A percentile compares a stretch with the other conserved stretches of the same genome.
Conservation (phyloP, 1,140 invertebrate genomes). For the Zelostemma sp. region DNA sequence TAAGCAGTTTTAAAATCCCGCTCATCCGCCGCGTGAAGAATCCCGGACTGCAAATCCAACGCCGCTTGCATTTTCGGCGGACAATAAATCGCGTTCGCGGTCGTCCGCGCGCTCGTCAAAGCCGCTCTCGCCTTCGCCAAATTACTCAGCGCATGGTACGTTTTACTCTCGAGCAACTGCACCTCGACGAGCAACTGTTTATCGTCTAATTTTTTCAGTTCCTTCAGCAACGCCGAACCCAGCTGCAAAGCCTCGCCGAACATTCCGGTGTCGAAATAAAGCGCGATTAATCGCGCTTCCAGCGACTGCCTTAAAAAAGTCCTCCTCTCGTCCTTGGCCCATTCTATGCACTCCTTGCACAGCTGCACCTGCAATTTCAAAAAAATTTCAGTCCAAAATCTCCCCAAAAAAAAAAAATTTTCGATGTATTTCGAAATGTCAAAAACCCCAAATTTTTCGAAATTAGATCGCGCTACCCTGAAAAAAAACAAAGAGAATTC, state of each 20-base stretch:
- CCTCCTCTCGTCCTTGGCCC: slow-evolving; percentile 97
- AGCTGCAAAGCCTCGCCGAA: slow-evolving; percentile 88
- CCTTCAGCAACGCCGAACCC: slow-evolving; percentile 88
- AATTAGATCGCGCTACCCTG: too few species aligned
- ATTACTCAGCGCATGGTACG: slow-evolving; percentile 97
- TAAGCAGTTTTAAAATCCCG: slow-evolving; percentile 99
- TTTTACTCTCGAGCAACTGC: slow-evolving; percentile 97
- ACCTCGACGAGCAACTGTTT: slow-evolving; percentile 98
- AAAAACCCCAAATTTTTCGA: too few species aligned
- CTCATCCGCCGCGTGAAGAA: slow-evolving; percentile 98
- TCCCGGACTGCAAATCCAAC: slow-evolving; percentile 97
- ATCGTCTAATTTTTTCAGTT: slow-evolving; percentile 99
- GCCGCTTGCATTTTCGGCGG: slow-evolving; percentile 98
- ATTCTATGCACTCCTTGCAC: slow-evolving; percentile 98
- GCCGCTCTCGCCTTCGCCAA: slow-evolving; percentile 97
- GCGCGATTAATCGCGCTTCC: slow-evolving; percentile 91
- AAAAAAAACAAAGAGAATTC: too few species aligned
- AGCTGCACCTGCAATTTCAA: slow-evolving; percentile 76
- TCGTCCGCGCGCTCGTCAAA: slow-evolving; percentile 97
- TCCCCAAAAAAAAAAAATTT: too few species aligned
- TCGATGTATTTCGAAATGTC: too few species aligned
- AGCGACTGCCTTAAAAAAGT: slow-evolving; percentile 97
- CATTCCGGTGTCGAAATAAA: slow-evolving; percentile 95
- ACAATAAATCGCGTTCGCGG: slow-evolving; percentile 99
- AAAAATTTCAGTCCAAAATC: too few species aligned